These are phyloP conservation scores for Torymus texanus DNA, from an alignment of 2,888 invertebrate species.

Conservation along the genomic window DNA sequence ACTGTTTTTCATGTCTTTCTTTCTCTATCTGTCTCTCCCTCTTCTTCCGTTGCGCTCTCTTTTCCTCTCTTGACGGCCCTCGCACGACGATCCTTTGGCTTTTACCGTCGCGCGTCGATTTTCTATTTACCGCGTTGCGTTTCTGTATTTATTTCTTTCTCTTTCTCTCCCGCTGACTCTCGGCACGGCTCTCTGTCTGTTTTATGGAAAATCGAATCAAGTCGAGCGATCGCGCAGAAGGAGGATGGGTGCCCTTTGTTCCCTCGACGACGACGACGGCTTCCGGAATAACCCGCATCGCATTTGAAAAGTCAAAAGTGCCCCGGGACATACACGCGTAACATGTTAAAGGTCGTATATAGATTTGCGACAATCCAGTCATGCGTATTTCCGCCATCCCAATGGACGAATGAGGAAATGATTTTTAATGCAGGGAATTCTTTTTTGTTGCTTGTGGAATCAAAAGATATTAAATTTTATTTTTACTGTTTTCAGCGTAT, in stretches of 20 bases:
- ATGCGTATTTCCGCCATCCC: no score
- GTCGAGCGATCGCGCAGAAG: background rate
- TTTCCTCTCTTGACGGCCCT: background rate
- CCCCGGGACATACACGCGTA: no score
- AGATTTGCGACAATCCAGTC: no score
- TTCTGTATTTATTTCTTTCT: background rate
- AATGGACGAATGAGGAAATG: no score
- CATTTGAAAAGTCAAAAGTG: no score
- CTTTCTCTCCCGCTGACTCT: background rate
- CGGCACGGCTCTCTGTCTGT: background rate
- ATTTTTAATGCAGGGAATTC: no score
- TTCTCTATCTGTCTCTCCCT: background rate
- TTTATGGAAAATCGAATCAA: slow-evolving; percentile 40
- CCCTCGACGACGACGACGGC: background rate
- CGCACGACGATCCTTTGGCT: background rate
- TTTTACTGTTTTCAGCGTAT: no score
- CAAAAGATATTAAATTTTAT: no score
- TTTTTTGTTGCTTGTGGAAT: no score
- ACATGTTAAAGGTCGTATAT: no score
- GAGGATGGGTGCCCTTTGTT: background rate
- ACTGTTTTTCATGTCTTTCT: background rate
- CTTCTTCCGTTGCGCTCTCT: no score
- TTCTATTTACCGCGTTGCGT: background rate
- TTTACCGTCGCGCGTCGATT: background rate
- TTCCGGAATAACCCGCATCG: no score